Conservation (phyloP, 1,140 invertebrate genomes). For the Pogonus chalceus region DNA sequence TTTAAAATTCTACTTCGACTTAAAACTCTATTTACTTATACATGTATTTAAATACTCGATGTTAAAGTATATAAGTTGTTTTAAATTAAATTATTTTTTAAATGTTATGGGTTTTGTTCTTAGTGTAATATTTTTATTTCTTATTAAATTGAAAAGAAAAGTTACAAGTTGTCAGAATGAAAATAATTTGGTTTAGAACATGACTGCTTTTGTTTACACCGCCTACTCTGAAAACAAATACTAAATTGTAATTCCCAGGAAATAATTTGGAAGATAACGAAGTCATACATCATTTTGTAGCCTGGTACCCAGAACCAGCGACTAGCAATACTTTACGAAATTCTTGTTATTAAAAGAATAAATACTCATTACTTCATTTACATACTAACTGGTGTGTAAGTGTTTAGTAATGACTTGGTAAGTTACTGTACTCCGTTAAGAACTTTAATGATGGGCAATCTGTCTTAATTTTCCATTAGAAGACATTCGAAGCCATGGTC, state of each 20-base stretch:
- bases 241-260: not conserved
- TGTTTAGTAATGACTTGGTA: constrained; percentile 7
- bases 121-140: too few relatives aligned
- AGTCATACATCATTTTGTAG: not conserved
- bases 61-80: too few relatives aligned
- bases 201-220: not conserved
- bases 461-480: constrained; percentile 7
- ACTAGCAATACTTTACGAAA: not conserved
- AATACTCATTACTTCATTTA: constrained; percentile 2
- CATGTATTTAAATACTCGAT: too few relatives aligned
- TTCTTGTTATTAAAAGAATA: constrained; percentile 1
- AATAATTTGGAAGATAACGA: not conserved
- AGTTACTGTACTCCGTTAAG: not conserved
- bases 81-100: too few relatives aligned
- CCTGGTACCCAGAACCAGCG: not conserved
- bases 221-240: not conserved
- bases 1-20: too few relatives aligned
- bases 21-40: too few relatives aligned
- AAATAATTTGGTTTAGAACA: too few relatives aligned
- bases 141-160: too few relatives aligned
- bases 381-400: not conserved
- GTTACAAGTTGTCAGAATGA: too few relatives aligned
- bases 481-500: constrained; percentile 4
- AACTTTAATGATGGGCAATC: constrained; percentile 6
- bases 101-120: not conserved